phyloP scores from a whole-genome alignment of 2,797 vertebrate genomes.

The Myoxocephalus aenaeus region DNA sequence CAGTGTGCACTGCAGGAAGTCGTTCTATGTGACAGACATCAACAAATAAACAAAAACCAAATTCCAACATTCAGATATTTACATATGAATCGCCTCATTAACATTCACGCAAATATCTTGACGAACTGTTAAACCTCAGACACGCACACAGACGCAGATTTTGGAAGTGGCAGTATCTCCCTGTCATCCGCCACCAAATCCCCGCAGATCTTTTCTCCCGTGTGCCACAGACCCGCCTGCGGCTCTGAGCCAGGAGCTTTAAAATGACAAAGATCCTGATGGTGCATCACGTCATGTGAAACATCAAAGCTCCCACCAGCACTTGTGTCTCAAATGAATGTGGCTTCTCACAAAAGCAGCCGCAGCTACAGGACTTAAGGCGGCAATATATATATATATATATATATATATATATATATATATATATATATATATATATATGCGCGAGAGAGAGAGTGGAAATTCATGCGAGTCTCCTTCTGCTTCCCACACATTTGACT shows the following conservation, averaged over 20 bases:
- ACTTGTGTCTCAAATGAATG: conserved; percentile 28
- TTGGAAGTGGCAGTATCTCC: conserved; percentile 48
- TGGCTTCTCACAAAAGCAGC: conserved; percentile 32
- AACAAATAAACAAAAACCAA: neutral
- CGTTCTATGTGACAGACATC: neutral
- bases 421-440: too few relatives aligned
- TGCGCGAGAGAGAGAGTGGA: too few relatives aligned
- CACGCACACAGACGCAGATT: conserved; percentile 27
- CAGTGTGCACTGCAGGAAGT: neutral
- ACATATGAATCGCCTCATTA: conserved; percentile 18
- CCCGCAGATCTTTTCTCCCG: conserved; percentile 43
- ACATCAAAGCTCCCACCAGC: conserved; percentile 53
- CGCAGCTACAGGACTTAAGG: conserved; percentile 20
- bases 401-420: too few relatives aligned
- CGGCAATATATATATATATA: neutral
- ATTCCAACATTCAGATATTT: conserved; percentile 15
- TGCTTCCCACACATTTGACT: conserved; percentile 14
- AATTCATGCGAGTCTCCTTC: conserved; percentile 5
- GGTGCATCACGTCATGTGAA: conserved; percentile 46
- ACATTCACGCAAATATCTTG: conserved; percentile 6
- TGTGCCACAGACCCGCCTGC: conserved; percentile 28
- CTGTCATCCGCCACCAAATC: conserved; percentile 60
- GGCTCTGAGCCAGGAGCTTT: conserved; percentile 51
- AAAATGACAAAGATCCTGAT: conserved; percentile 57
- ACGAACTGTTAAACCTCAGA: neutral